A percentile compares a stretch with the other conserved stretches of the same genome.
Conservation (phyloP, 2,888 invertebrate genomes). For the Gnatocerus cornutus region DNA sequence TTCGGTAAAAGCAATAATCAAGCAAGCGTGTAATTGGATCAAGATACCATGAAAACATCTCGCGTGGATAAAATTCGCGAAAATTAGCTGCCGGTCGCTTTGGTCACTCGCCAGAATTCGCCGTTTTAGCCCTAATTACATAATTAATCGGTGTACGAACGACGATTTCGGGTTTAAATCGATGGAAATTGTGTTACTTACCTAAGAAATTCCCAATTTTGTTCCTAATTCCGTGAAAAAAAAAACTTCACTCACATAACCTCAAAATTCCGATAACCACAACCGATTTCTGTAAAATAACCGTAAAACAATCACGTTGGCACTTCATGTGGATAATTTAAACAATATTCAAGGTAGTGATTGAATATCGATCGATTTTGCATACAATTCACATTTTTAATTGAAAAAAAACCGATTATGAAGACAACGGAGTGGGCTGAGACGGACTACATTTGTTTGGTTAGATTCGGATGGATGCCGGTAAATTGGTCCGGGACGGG, state of each 20-base stretch:
- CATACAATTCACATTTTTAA: constrained; percentile 41
- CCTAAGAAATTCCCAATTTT: constrained; percentile 40
- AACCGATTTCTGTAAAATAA: constrained; percentile 12
- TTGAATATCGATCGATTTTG: constrained; percentile 31
- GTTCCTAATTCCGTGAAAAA: constrained; percentile 1
- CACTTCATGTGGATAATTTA: constrained; percentile 28
- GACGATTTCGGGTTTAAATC: background rate
- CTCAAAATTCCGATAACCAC: constrained; percentile 29
- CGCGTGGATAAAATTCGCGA: background rate
- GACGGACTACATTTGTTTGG: constrained; percentile 10
- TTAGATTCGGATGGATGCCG: background rate
- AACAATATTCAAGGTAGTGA: constrained; percentile 10
- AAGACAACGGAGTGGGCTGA: background rate
- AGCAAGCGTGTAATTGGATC: background rate
- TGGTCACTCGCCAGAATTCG: background rate
- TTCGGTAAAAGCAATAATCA: background rate
- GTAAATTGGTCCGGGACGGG: background rate
- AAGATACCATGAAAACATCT: background rate
- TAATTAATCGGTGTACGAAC: constrained; percentile 5
- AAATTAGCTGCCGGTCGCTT: background rate
- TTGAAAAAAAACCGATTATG: background rate
- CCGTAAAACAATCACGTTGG: constrained; percentile 27
- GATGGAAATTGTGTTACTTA: constrained; percentile 5
- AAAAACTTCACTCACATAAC: constrained; percentile 34
- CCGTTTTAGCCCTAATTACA: background rate